Base-by-base conservation (phyloP, 2,888 invertebrate genomes). In the Orthonychiurus folsomi region DNA sequence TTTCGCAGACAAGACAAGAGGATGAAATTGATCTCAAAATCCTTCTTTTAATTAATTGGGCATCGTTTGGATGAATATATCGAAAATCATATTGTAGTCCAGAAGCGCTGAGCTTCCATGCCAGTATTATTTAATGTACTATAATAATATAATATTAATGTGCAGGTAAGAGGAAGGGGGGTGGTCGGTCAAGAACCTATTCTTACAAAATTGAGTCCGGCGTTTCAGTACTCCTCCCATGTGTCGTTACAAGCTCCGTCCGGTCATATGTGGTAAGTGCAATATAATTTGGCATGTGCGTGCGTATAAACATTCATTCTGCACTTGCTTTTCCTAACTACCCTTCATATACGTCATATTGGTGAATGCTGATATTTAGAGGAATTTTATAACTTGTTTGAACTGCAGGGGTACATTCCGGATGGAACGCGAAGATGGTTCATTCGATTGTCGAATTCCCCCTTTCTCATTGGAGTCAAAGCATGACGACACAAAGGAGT, bases 151-250 rank as follows among this genome's bases (percentile, higher is more conserved):
- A 50, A 48, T 27, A 47, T n/a, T 55, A 47, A 20, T 20, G 20
- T 60, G 20, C 50, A 80, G n/a, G 79, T 82, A 1, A 83, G 94
- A 71, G 96, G 95, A 0, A 83, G 95, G 74, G 96, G 93, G 52
- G 95, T 97, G 58, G 94, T 96, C n/a, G 96, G 96, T 0, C 93
- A 96, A 81, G 96, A 97, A 80, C 96, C 96, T 52, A 85, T 93
- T 67, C 81, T 97, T 63, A 92, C 93, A 54, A 84, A 87, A 65
- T 83, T 85, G 66, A 81, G 89, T 73, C 95, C 96, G 64, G 95
- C 95, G 74, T 97, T 96, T 80, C 97, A 97, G 80, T 97, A 97
- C 79, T 93, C 92, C 77, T 94, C 93, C 77, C 95, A 96, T 78
- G 94, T 97, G 60, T 93, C 93, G 73, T 81, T 97, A 71, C 95